These are phyloP conservation scores for Gobio occitaniae DNA, from an alignment of 2,797 vertebrate species.

Conservation along the genomic window DNA sequence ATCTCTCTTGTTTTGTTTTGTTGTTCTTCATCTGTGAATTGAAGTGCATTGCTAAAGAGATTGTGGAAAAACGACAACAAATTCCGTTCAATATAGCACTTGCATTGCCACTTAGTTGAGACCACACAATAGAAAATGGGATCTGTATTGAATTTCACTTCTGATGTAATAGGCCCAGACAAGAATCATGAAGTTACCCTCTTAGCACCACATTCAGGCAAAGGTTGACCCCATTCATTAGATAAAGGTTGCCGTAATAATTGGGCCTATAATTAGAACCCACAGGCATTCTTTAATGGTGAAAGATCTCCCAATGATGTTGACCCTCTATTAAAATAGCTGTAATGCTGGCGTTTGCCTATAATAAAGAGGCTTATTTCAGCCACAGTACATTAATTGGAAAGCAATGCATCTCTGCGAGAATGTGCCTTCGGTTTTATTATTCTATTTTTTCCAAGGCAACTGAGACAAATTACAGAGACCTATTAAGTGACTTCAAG, in stretches of 20 bases:
- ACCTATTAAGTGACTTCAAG: constrained; percentile 34
- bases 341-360: not conserved
- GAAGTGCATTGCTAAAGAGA: not conserved
- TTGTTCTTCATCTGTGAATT: not conserved
- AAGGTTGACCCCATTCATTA: constrained; percentile 28
- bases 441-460: constrained; percentile 7
- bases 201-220: constrained; percentile 12
- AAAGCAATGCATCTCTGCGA: constrained; percentile 3
- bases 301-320: constrained; percentile 13
- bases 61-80: not conserved
- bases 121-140: constrained; percentile 9
- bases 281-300: not conserved
- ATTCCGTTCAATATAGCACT: not conserved
- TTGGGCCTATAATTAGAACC: not conserved
- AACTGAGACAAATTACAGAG: constrained; percentile 42
- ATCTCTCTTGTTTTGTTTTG: not conserved
- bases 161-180: constrained; percentile 11
- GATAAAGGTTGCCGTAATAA: constrained; percentile 20
- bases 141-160: constrained; percentile 12
- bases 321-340: constrained; percentile 23
- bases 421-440: constrained; percentile 5
- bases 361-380: not conserved
- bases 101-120: not conserved
- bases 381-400: constrained; percentile 4
- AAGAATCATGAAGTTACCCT: not conserved